Evolutionary conservation across 92 coral and sea anemone genomes (phyloP).

Genomic region (Epizoanthus ramosus): DNA sequence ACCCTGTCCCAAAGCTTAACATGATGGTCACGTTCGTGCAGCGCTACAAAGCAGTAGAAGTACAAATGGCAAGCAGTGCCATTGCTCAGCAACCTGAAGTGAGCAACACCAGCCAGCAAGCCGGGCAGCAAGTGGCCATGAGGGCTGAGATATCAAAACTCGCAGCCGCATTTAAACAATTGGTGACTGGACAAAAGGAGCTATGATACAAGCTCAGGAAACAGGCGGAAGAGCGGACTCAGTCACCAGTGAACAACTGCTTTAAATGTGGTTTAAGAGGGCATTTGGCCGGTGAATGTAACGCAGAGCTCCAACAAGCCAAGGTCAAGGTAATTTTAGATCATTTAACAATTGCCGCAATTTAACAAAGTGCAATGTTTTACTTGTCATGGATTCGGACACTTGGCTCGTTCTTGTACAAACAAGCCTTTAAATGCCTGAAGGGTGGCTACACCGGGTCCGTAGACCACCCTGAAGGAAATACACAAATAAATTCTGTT

Average conservation of each 20-base stretch:
- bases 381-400: not conserved
- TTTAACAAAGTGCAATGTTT: not conserved
- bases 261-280: not conserved
- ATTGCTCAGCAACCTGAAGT: not conserved
- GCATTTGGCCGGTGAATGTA: not conserved
- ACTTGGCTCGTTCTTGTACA: no score
- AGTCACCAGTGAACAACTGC: not conserved
- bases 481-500: not conserved
- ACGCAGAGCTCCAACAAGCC: not conserved
- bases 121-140: constrained; percentile 8
- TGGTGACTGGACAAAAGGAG: constrained; percentile 17
- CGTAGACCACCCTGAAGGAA: not conserved
- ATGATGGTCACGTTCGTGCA: constrained; percentile 39
- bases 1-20: constrained; percentile 42
- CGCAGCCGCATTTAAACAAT: constrained; percentile 14
- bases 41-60: constrained; percentile 32
- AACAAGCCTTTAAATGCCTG: no score
- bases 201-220: not conserved
- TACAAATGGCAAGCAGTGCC: constrained; percentile 13
- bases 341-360: not conserved
- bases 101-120: not conserved
- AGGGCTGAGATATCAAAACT: not conserved
- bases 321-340: constrained; percentile 18
- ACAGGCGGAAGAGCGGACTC: constrained; percentile 1
- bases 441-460: no score